Percentiles rank a stretch among this genome's conserved stretches.
Evolutionary conservation across 2,797 vertebrate genomes (phyloP).

Genomic region (Pseudochirops cupreus): DNA sequence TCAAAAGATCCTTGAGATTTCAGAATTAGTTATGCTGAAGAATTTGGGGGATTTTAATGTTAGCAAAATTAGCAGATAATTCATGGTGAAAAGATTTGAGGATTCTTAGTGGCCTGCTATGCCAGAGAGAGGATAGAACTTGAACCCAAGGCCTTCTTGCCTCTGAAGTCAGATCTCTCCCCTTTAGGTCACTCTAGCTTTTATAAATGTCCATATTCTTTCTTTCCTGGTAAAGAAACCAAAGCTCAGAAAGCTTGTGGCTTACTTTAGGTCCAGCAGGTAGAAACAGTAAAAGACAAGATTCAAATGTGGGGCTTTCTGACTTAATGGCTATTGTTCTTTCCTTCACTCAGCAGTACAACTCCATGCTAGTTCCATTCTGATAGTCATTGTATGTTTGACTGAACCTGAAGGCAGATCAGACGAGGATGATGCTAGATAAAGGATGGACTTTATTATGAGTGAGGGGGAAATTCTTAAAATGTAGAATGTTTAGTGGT

Average conservation of each 20-base stretch:
- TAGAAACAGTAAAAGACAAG: too few relatives aligned
- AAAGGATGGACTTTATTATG: background rate
- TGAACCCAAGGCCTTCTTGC: too few relatives aligned
- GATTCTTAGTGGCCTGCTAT: background rate
- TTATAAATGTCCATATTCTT: too few relatives aligned
- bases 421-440: background rate
- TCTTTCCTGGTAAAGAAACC: too few relatives aligned
- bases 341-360: background rate
- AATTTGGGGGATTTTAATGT: background rate
- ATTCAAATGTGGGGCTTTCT: background rate
- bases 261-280: too few relatives aligned
- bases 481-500: too few relatives aligned
- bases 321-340: background rate
- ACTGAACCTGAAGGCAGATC: background rate
- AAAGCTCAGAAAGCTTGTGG: too few relatives aligned
- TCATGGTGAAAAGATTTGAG: background rate
- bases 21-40: background rate
- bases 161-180: too few relatives aligned
- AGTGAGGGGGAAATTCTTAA: too few relatives aligned
- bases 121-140: background rate
- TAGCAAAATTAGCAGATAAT: background rate
- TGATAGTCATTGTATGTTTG: background rate
- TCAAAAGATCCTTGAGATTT: background rate
- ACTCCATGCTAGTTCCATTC: background rate
- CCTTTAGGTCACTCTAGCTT: too few relatives aligned